Evolutionary conservation across 2,888 invertebrate genomes (phyloP).

Genomic region (Mythimna lalbum): DNA sequence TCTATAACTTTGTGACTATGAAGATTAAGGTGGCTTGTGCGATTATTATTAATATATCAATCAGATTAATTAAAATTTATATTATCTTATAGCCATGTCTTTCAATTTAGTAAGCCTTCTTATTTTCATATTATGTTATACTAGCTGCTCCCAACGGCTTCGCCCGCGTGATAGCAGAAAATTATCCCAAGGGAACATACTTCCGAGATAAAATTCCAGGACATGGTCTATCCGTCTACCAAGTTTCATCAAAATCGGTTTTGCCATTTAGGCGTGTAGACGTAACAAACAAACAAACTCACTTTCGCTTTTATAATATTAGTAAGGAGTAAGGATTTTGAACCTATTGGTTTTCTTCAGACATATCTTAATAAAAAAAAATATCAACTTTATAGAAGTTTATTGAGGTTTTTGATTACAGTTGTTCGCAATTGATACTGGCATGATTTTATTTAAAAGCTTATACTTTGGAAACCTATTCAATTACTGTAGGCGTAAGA

Average conservation of each 20-base stretch:
- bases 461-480: slow-evolving; percentile 18
- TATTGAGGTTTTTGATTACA: slow-evolving; percentile 1
- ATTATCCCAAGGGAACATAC: no score
- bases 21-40: neutral
- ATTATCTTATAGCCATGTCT: neutral
- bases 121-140: neutral
- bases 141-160: no score
- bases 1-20: neutral
- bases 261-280: no score
- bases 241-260: no score
- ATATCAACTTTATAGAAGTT: neutral
- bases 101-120: neutral
- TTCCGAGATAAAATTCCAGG: no score
- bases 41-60: neutral
- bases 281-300: no score
- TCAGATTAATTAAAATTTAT: neutral
- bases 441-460: slow-evolving; percentile 21
- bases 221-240: no score
- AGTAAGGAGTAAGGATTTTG: no score
- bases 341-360: neutral
- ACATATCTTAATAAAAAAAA: neutral
- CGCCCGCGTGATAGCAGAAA: no score
- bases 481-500: neutral
- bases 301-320: no score
- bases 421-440: neutral